Evolutionary conservation across 1,140 invertebrate genomes (phyloP), one percentile per base, ranked within the genome.

Genomic region (Heterodera carotae): DNA sequence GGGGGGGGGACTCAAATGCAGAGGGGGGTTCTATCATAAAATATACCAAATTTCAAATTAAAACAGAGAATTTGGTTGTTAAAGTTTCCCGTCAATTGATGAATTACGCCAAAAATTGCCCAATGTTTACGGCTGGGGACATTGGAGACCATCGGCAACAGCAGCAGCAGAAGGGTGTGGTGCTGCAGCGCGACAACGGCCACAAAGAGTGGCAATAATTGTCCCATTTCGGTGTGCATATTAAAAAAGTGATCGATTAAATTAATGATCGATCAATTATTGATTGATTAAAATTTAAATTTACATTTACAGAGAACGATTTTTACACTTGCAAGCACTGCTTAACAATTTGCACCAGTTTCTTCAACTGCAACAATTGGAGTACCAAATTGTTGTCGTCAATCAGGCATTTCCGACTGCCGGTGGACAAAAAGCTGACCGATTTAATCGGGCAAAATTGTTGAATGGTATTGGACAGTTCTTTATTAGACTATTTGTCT

Each of bases 401-500:
- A 59, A 70, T 31, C 69, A 70, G n/a, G 36, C 36, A 39, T 53
- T 53, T 22, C 18, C 48, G 48, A 18, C 48, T 15, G 48, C 0
- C 48, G 22, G 10, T 10, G 36, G 10, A 39, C 4, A 15, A 22
- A 53, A 53, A 2, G 39, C 2, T 7, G 48, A 53, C 48, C 12
- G 18, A 53, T 53, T 53, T 53, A 53, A 53, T 22, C 48, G 48
- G 1, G 48, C 12, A 15, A 53, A 53, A 53, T 53, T 53, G 22
- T 22, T 53, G 22, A 53, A 53, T 53, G 48, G 48, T 53, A 43
- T 43, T 10, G 18, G 22, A 2, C 12, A 1, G 22, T 18, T 22
- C 18, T 15, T 18, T 15, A 88, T 90, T 60, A 78, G 90, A 31
- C 79, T 92, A 81, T 93, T 94, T 86, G 93, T 97, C 87, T 94